These are phyloP conservation scores for Thumatha senex DNA, from an alignment of 2,888 invertebrate genomes.

Conservation along the genomic window DNA sequence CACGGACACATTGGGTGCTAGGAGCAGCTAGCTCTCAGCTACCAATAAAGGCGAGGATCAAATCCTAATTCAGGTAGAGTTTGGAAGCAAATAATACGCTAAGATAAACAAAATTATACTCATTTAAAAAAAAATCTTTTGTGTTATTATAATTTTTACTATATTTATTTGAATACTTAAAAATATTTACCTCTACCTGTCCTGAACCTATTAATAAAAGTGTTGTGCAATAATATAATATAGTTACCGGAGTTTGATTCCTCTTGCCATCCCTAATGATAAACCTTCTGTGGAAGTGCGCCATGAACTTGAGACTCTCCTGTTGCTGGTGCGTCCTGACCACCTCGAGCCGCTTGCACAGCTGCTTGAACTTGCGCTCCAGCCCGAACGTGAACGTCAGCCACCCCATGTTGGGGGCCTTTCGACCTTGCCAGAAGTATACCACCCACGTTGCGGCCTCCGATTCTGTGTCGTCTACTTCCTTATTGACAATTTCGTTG, in stretches of 20 bases:
- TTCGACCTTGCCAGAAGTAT: constrained; percentile 99
- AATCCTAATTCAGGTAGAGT: too few species aligned
- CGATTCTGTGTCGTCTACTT: constrained; percentile 70
- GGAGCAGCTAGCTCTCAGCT: too few species aligned
- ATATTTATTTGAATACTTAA: too few species aligned
- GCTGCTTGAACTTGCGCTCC: constrained; percentile 75
- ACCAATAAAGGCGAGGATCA: too few species aligned
- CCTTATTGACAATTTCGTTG: constrained; percentile 61
- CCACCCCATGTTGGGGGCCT: constrained; percentile 99
- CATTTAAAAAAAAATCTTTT: too few species aligned
- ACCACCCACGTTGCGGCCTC: constrained; percentile 91
- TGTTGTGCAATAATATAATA: too few species aligned
- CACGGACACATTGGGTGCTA: too few species aligned
- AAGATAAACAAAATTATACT: too few species aligned
- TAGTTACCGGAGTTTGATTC: constrained; percentile 76
- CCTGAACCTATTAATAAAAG: too few species aligned
- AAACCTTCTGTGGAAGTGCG: constrained; percentile 97
- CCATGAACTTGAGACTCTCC: constrained; percentile 98
- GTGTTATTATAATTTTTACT: too few species aligned
- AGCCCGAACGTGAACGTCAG: constrained; percentile 98
- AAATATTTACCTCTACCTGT: too few species aligned
- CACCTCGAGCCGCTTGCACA: constrained; percentile 87
- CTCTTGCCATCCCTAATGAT: constrained; percentile 95
- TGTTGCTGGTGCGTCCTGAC: constrained; percentile 99
- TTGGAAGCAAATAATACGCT: too few species aligned